Percentiles rank a stretch among this genome's conserved stretches.
Conservation (phyloP, 2,113 vertebrate species). For the Eupsittula cactorum region DNA sequence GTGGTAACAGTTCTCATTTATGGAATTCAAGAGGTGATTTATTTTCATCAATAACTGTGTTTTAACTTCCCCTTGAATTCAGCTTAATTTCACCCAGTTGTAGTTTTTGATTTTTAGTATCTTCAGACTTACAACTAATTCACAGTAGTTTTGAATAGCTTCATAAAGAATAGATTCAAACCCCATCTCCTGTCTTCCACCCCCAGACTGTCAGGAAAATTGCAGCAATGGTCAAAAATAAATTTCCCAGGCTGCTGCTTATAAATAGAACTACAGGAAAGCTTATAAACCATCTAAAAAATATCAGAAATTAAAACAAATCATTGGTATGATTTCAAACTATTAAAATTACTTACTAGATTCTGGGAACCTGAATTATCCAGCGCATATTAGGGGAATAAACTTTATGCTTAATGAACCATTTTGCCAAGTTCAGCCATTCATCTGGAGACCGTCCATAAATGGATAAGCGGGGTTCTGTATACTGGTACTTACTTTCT, state of each 20-base stretch:
- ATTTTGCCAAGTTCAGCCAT: slow-evolving; percentile 86
- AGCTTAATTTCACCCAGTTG: background rate
- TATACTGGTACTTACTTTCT: slow-evolving; percentile 95
- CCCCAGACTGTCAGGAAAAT: slow-evolving; percentile 5
- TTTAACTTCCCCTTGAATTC: background rate
- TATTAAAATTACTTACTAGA: slow-evolving; percentile 86
- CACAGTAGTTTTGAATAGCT: background rate
- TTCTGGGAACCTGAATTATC: slow-evolving; percentile 97
- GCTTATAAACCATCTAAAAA: background rate
- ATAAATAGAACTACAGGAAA: background rate
- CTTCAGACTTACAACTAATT: background rate
- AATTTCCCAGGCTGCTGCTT: background rate
- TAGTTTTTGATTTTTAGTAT: background rate
- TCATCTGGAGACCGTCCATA: slow-evolving; percentile 89
- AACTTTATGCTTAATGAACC: slow-evolving; percentile 95
- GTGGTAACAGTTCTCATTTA: background rate
- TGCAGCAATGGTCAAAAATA: background rate
- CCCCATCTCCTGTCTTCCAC: background rate
- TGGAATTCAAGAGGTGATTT: background rate
- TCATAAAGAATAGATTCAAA: background rate
- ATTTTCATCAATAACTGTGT: background rate
- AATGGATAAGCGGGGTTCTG: slow-evolving; percentile 93
- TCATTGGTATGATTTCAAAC: background rate
- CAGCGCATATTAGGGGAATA: slow-evolving; percentile 96
- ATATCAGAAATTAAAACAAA: background rate